Conservation (phyloP, 2,888 invertebrate species). For the Chloromyia formosa region DNA sequence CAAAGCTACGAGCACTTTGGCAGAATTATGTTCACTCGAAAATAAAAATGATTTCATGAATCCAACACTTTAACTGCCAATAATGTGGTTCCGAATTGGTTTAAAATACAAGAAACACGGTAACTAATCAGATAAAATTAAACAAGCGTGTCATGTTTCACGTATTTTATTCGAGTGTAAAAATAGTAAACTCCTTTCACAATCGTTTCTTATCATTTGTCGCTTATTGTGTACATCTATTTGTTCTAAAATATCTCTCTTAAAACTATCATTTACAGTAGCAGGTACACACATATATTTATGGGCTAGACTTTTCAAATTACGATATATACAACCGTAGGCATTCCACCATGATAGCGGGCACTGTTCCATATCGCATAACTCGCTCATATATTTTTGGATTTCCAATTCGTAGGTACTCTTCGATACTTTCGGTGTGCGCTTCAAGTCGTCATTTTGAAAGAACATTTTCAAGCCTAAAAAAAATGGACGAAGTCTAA, state of each 20-base stretch:
- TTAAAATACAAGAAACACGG: too few relatives aligned
- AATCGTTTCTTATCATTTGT: conserved; percentile 12
- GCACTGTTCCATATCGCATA: conserved; percentile 55
- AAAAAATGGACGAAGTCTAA: neutral
- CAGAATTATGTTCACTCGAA: too few relatives aligned
- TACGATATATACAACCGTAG: conserved; percentile 52
- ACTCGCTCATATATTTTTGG: conserved; percentile 53
- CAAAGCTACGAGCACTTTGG: too few relatives aligned
- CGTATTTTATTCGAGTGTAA: conserved; percentile 34
- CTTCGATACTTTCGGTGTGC: conserved; percentile 48
- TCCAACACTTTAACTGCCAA: too few relatives aligned
- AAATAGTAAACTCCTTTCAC: conserved; percentile 16
- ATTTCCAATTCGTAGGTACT: conserved; percentile 53
- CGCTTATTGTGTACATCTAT: conserved; percentile 26
- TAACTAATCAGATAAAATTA: too few relatives aligned
- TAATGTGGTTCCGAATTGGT: too few relatives aligned
- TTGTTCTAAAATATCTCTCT: conserved; percentile 33
- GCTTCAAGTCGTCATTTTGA: conserved; percentile 23
- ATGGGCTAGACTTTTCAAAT: conserved; percentile 54
- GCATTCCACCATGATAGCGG: conserved; percentile 57
- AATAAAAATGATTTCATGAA: too few relatives aligned
- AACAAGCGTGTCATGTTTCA: neutral
- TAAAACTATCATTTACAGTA: conserved; percentile 52
- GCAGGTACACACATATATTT: conserved; percentile 55
- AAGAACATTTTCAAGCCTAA: conserved; percentile 40